Evolutionary conservation across 1,140 invertebrate species (phyloP), one percentile per base, ranked within the genome.

Genomic region (Scaptomyza montana): DNA sequence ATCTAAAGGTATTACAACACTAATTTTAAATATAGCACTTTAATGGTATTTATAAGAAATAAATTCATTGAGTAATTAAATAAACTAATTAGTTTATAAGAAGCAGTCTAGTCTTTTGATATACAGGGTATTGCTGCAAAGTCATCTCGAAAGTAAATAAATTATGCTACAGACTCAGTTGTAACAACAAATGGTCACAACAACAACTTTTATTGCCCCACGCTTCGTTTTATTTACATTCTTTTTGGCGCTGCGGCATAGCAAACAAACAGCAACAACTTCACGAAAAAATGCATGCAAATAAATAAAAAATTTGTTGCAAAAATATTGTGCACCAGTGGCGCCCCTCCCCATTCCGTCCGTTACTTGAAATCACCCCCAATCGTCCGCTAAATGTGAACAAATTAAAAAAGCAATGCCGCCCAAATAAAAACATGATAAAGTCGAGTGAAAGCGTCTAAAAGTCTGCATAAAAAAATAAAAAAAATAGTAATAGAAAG

Each of bases 361-460:
- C 21, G 2, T 2, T 25, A 71, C 51, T 73, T 45, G 56, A 69
- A 59, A 64, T 50, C 33, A 74, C 19, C 50, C 9, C 8, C 46
- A 30, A 28, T 55, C 53, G 43, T 7, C 21, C 39, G 49, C 50
- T 53, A 76, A 80, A 80, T 82, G 80, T 68, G 47, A 36, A 82
- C 45, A 84, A 79, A 84, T 79, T 79, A 84, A 84, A 84, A 84
- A 78, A 59, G 53, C 75, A 78, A 67, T 60, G 72, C 67, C 64
- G 60, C 65, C 54, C 72, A 57, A 84, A 79, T 79, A 67, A 84
- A 82, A 82, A 81, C 79, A 81, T 68, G 71, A 84, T 84, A 79
- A 70, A 79, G 64, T 84, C 66, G 56, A 66, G 47, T 57, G 51
- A 60, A 65, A 53, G 41, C 55, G 25, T 50, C 13, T 49, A 56